Base-by-base conservation (phyloP, 2,113 vertebrate species). In the Corythornis vintsioides region DNA sequence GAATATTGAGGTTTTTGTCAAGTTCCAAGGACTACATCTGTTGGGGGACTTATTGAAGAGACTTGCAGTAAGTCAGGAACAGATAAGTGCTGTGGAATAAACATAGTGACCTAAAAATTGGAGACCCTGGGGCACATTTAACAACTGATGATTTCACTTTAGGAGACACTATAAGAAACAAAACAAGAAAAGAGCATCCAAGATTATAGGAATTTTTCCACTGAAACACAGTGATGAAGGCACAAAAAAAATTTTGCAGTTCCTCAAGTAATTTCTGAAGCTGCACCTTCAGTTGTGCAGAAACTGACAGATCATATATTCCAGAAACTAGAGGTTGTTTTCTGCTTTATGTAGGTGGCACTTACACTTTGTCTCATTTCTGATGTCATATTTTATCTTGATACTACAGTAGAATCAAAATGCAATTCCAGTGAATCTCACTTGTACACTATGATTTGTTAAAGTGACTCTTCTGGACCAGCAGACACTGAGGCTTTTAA, bases 351-450 rank as follows among this genome's bases (percentile, higher is more conserved):
- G 0, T 57, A 59, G 59, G 48, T 66, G 64, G 26, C 52, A 67
- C 26, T 91, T 90, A 66, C 5, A 29, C 38, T 87, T 86, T 57
- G 9, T 31, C 25, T 90, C 28, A 60, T 60, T 31, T 78, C 53
- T 83, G 29, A 8, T 59, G 33, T n/a, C 3, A 0, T 65, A 67
- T 87, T 89, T 96, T 83, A 31, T 69, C 77, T 74, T 76, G 67
- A 82, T 92, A 83, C 43, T 69, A 60, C 28, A 40, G 26, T 61
- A 75, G 66, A 87, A 92, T 69, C 19, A 92, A 82, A 94, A 86
- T 59, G 28, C 45, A 83, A 16, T 80, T 94, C 52, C 66, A 86
- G 64, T 26, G 48, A 33, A n/a, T 63, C 72, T 66, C 42, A 71
- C 26, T 87, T 85, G 59, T 20, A 77, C 40, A 18, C 8, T 53